Evolutionary conservation across 2,797 vertebrate genomes (phyloP).

Genomic region (Chelonia mydas): DNA sequence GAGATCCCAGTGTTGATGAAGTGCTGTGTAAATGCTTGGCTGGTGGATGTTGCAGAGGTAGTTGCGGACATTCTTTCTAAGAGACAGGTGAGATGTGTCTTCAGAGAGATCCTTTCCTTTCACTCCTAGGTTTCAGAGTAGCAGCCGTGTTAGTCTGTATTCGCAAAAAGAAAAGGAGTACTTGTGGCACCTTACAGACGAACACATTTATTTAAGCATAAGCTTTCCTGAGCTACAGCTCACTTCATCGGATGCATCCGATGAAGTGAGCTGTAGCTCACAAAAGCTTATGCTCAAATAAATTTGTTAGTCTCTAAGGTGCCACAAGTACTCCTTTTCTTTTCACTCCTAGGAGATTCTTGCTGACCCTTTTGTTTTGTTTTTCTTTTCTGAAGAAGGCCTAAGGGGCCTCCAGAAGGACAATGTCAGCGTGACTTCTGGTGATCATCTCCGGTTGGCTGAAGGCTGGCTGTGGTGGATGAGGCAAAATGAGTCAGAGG

Average conservation of each 20-base stretch:
- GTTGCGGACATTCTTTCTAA: not conserved
- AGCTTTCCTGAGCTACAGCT: too few relatives aligned
- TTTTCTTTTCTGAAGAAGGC: not conserved
- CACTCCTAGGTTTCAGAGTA: not conserved
- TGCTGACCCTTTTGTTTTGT: rapidly evolving
- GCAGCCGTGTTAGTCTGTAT: too few relatives aligned
- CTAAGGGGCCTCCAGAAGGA: not conserved
- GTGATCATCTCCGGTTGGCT: not conserved
- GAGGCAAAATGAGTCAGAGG: not conserved
- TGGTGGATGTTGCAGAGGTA: not conserved
- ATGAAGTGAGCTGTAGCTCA: too few relatives aligned
- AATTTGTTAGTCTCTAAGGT: too few relatives aligned
- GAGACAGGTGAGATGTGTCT: not conserved
- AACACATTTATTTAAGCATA: too few relatives aligned
- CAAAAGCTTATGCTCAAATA: too few relatives aligned
- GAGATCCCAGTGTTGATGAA: not conserved
- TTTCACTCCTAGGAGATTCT: not conserved
- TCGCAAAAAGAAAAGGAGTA: too few relatives aligned
- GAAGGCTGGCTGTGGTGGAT: not conserved
- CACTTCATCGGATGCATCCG: too few relatives aligned
- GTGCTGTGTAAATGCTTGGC: not conserved
- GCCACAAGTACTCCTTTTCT: not conserved
- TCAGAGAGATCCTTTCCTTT: not conserved
- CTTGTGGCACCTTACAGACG: too few relatives aligned
- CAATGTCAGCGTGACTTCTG: not conserved